phyloP scores from a whole-genome alignment of 1,140 invertebrate species.

The Hyphantria cunea region DNA sequence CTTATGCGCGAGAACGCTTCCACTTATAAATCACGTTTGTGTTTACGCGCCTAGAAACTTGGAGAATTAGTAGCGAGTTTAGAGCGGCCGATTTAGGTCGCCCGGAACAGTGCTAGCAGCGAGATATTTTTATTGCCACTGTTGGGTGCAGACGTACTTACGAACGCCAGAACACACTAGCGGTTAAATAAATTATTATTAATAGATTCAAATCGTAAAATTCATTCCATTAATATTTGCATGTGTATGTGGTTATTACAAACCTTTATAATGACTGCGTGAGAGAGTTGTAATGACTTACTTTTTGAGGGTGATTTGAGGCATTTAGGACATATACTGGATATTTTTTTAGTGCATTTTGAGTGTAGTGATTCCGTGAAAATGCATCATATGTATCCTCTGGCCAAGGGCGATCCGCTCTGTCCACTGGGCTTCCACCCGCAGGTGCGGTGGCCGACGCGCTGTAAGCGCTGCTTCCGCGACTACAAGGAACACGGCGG shows the following conservation, averaged over 20 bases:
- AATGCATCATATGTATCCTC: slow-evolving; percentile 92
- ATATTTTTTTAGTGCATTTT: slow-evolving; percentile 74
- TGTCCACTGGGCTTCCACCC: slow-evolving; percentile 97
- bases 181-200: slow-evolving; percentile 71
- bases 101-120: slow-evolving; percentile 73
- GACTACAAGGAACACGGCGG: slow-evolving; percentile 95
- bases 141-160: slow-evolving; percentile 71
- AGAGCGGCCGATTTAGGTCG: slow-evolving; percentile 72
- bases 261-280: slow-evolving; percentile 37
- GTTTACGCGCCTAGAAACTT: slow-evolving; percentile 47
- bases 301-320: slow-evolving; percentile 35
- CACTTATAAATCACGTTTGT: slow-evolving; percentile 24
- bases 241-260: slow-evolving; percentile 42
- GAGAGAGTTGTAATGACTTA: slow-evolving; percentile 44
- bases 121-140: slow-evolving; percentile 77
- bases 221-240: slow-evolving; percentile 74
- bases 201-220: slow-evolving; percentile 66
- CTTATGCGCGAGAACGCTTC: slow-evolving; percentile 24
- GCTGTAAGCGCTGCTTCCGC: slow-evolving; percentile 96
- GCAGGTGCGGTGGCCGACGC: slow-evolving; percentile 95
- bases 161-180: slow-evolving; percentile 60
- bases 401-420: slow-evolving; percentile 91
- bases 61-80: slow-evolving; percentile 45
- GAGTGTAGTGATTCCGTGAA: slow-evolving; percentile 41
- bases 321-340: slow-evolving; percentile 68